Evolutionary conservation across 2,888 invertebrate species (phyloP), one percentile per base, ranked within the genome.

Genomic region (Miltochrista miniata): DNA sequence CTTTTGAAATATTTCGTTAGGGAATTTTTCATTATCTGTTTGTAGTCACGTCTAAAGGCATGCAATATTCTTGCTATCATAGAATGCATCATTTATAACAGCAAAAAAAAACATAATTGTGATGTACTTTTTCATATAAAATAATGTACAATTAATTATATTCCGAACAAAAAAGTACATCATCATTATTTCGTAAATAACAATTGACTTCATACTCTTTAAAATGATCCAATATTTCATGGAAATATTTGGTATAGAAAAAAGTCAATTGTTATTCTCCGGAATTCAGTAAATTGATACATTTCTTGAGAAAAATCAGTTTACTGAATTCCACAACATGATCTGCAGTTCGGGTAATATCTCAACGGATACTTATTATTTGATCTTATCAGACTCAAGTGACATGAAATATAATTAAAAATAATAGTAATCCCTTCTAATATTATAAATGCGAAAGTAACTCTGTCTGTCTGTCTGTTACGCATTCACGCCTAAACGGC

Each of bases 31-130:
- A 14, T 30, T 33, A 49, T 38, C 45, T 14, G 42, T 15, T 58
- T 24, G 44, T 24, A n/a, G 48, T 51, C 56, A 71, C 67, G 72
- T 58, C 65, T 66, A 74, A 80, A 81, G 79, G 81, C 79, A 81
- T 81, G 80, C 77, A 57, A 55, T 49, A 56, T 57, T 53, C 38
- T 35, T 43, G 18, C 14, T 9, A 24, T 24, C 11, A 31, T 31
- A 31, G 3, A 31, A 31, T 31, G 31, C 31, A 31, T 31, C 31
- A 33, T n/a, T 24, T 38, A 47, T 49, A 47, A 51, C 35, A 43
- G 64, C 56, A 59, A 67, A 59, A 42, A 49, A 63, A 66, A 53
- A 24, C 43, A 31, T 11, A 38, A 41, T 9, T 11, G 45, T 49
- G 49, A 41, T 53, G 51, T 45, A 42, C 49, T 43, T 44, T 51